phyloP scores from a whole-genome alignment of 1,140 invertebrate species.

The Rhyzopertha dominica region DNA sequence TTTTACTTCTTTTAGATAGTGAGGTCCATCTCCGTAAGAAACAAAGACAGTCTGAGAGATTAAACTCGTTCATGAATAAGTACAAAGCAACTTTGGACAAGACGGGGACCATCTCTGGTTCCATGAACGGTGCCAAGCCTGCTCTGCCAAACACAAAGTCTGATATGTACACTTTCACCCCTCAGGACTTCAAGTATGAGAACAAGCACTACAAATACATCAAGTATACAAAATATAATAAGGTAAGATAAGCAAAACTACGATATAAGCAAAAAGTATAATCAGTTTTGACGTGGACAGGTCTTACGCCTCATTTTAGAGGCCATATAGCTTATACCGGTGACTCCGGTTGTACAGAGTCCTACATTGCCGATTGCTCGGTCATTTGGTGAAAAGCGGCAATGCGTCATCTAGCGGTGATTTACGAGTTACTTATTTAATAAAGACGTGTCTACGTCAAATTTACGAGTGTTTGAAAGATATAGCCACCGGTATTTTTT shows the following conservation, averaged over 20 bases:
- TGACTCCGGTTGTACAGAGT: too few species aligned
- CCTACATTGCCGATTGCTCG: too few species aligned
- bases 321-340: too few species aligned
- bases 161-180: slow-evolving; percentile 60
- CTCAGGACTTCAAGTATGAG: slow-evolving; percentile 72
- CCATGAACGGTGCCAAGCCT: slow-evolving; percentile 45
- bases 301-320: too few species aligned
- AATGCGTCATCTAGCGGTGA: too few species aligned
- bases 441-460: too few species aligned
- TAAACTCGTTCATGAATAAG: slow-evolving; percentile 61
- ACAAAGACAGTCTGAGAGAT: slow-evolving; percentile 56
- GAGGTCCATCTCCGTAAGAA: slow-evolving; percentile 54
- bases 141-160: slow-evolving; percentile 35
- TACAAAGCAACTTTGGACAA: slow-evolving; percentile 55
- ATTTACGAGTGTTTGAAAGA: too few species aligned
- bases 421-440: too few species aligned
- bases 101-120: slow-evolving; percentile 34
- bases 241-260: slow-evolving; percentile 52
- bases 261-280: too few species aligned
- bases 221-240: slow-evolving; percentile 68
- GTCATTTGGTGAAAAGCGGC: too few species aligned
- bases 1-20: slow-evolving; percentile 47
- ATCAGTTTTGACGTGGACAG: too few species aligned
- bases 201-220: slow-evolving; percentile 78
- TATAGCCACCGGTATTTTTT: too few species aligned